Base-by-base conservation (phyloP, 2,113 vertebrate species). In the Serinus canaria region DNA sequence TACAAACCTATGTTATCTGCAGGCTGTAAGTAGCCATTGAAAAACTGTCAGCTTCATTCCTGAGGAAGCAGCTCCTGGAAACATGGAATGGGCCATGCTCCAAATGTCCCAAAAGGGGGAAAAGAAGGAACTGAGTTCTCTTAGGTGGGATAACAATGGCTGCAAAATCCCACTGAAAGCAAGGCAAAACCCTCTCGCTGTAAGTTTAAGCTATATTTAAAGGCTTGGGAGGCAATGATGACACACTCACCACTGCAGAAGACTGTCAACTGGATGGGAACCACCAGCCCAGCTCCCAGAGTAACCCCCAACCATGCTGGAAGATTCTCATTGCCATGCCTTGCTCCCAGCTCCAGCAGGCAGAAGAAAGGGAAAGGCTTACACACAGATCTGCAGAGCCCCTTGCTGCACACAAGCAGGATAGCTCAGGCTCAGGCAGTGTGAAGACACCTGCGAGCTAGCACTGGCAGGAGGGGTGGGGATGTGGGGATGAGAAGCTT, bases 371-470 rank as follows among this genome's bases (percentile, higher is more conserved):
- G 41, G 62, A 58, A 83, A n/a, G 30, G 67, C 35, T 74, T 15
- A 21, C 35, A 16, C 20, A 8, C n/a, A 13, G 14, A 15, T 30
- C 31, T 6, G 1, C 53, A 73, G 63, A 55, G 35, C 7, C 33
- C 47, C 39, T 86, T 0, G 0, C 35, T 67, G 20, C 0, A 0
- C n/a, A 35, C 14, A 11, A 49, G n/a, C 2, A 1, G 77, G 28
- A 20, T 2, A 37, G 69, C 47, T 59, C 14, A 11, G 28, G 43
- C 47, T 58, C 39, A 28, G 73, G 55, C 9, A 4, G 12, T 6
- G 27, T 21, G 39, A 46, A n/a, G 47, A 41, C 23, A 41, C 6
- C 53, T 13, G 55, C 27, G 39, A 83, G 24, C 58, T 87, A 72
- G 62, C 7, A 3, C 23, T 21, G 72, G 43, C 60, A 75, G 70